A percentile compares a stretch with the other conserved stretches of the same genome.
These are phyloP conservation scores for Anser brachyrhynchus DNA, from an alignment of 2,113 vertebrate genomes.

Conservation along the genomic window DNA sequence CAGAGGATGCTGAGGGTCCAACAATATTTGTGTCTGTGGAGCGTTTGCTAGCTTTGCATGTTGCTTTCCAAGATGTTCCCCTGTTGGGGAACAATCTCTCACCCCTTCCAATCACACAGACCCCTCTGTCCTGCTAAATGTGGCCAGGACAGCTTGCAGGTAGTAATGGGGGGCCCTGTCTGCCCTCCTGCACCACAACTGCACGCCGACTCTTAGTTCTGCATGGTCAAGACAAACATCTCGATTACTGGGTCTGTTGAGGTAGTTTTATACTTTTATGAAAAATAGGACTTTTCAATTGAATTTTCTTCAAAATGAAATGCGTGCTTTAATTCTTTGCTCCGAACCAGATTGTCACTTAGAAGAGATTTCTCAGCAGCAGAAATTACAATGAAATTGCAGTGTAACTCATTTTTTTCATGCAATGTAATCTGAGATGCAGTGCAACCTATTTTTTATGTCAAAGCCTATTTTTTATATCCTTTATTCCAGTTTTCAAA, in stretches of 20 bases:
- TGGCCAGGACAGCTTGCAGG: neutral
- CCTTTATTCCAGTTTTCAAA: neutral
- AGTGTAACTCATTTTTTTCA: neutral
- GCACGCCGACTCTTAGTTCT: neutral
- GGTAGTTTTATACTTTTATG: neutral
- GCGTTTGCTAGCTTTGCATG: neutral
- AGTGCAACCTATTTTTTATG: neutral
- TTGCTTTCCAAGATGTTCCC: neutral
- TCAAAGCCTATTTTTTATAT: neutral
- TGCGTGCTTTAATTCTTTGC: neutral
- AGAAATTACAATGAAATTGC: constrained; percentile 14
- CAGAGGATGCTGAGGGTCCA: neutral
- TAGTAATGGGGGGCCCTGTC: neutral
- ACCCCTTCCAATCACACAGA: neutral
- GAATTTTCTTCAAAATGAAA: neutral
- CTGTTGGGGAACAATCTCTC: neutral
- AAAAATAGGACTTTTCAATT: neutral
- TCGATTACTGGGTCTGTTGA: neutral
- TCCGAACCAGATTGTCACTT: neutral
- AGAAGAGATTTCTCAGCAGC: neutral
- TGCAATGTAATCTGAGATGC: neutral
- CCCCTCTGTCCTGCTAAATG: rapidly evolving
- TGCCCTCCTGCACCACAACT: neutral
- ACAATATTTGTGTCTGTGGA: neutral
- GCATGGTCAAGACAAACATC: neutral